A percentile compares a stretch with the other conserved stretches of the same genome.
These are phyloP conservation scores for Hylaeus volcanicus DNA, from an alignment of 1,140 invertebrate genomes.

Conservation along the genomic window DNA sequence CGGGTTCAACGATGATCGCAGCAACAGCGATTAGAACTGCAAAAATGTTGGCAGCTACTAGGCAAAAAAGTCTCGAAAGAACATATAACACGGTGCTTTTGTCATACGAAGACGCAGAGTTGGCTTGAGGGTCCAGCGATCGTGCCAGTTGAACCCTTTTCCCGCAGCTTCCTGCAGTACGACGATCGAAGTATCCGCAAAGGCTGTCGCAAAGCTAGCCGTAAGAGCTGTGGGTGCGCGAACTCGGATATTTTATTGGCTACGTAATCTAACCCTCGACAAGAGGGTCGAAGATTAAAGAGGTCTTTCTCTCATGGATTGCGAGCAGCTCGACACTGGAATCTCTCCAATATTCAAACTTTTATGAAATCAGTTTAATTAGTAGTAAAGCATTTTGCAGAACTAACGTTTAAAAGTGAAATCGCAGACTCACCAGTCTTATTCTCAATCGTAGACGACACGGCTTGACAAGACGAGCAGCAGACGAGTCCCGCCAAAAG, in stretches of 20 bases:
- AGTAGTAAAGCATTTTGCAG: too few relatives aligned
- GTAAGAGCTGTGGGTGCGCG: background rate
- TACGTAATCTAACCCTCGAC: background rate
- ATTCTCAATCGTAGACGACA: conserved; percentile 55
- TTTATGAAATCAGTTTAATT: too few relatives aligned
- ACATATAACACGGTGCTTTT: background rate
- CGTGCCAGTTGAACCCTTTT: conserved; percentile 14
- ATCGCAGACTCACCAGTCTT: conserved; percentile 56
- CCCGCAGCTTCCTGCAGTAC: conserved; percentile 27
- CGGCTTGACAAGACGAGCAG: conserved; percentile 49
- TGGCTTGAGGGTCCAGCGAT: background rate
- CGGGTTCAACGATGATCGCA: too few relatives aligned
- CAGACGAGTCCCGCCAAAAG: conserved; percentile 54
- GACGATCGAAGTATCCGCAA: conserved; percentile 48
- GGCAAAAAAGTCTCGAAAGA: too few relatives aligned
- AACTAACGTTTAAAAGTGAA: background rate
- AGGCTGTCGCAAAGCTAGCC: conserved; percentile 11
- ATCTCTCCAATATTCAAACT: too few relatives aligned
- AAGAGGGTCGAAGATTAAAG: background rate
- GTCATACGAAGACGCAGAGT: background rate
- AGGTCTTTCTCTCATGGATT: too few relatives aligned
- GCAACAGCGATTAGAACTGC: too few relatives aligned
- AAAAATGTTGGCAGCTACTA: too few relatives aligned
- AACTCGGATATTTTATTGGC: background rate
- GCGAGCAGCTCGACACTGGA: too few relatives aligned